Percentiles rank a stretch among this genome's conserved stretches.
phyloP scores from a whole-genome alignment of 2,888 invertebrate species.

The Aphodius sticticus region DNA sequence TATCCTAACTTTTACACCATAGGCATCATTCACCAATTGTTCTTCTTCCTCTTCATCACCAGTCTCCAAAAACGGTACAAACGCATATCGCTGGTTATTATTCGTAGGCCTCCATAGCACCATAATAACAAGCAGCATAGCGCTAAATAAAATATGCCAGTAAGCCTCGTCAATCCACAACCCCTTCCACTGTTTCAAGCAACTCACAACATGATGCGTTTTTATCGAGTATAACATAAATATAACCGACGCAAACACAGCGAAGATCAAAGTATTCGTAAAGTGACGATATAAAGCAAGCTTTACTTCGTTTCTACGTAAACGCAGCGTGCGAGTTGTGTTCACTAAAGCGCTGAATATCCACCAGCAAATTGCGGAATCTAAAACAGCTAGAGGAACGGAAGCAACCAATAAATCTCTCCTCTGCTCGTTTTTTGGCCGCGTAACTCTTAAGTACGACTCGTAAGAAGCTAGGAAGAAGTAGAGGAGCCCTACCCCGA shows the following conservation, averaged over 20 bases:
- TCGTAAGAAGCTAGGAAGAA: conserved; percentile 87
- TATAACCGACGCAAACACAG: conserved; percentile 87
- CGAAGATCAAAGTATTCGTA: conserved; percentile 91
- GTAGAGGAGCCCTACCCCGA: conserved; percentile 84
- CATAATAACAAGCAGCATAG: conserved; percentile 90
- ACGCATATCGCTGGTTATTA: conserved; percentile 94
- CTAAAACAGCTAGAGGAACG: conserved; percentile 86
- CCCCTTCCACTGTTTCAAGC: conserved; percentile 88
- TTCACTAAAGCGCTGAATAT: conserved; percentile 87
- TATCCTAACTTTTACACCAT: conserved; percentile 79
- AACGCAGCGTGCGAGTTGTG: conserved; percentile 86
- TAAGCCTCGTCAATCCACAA: conserved; percentile 95
- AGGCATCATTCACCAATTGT: conserved; percentile 85
- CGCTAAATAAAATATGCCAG: conserved; percentile 93
- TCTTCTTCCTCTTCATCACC: conserved; percentile 85
- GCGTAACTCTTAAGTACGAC: conserved; percentile 79
- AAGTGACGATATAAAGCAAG: conserved; percentile 90
- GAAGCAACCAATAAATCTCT: conserved; percentile 78
- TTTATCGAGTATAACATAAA: conserved; percentile 95
- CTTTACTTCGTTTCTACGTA: conserved; percentile 91
- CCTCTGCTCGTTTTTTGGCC: conserved; percentile 68
- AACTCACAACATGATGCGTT: conserved; percentile 77
- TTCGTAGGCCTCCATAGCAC: conserved; percentile 94
- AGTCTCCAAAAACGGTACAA: conserved; percentile 89
- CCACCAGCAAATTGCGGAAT: conserved; percentile 94